A percentile compares a stretch with the other conserved stretches of the same genome.
Evolutionary conservation across 2,888 invertebrate genomes (phyloP).

Genomic region (Microplitis manilae): DNA sequence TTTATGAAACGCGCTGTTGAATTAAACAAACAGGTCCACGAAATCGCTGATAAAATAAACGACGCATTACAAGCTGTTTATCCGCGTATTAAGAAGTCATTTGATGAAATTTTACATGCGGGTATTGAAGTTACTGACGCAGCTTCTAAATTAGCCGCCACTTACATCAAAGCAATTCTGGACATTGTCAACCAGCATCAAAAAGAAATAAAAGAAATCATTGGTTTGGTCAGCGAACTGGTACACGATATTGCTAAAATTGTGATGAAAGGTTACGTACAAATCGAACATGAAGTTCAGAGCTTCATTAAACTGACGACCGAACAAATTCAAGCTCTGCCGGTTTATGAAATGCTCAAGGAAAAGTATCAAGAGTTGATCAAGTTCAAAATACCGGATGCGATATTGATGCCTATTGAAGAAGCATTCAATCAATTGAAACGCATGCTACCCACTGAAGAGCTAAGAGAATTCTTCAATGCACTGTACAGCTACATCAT

Average conservation of each 20-base stretch:
- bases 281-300: conserved; percentile 66
- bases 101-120: conserved; percentile 70
- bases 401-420: conserved; percentile 73
- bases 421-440: conserved; percentile 75
- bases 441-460: conserved; percentile 77
- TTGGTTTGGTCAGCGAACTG: conserved; percentile 72
- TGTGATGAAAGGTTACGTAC: conserved; percentile 59
- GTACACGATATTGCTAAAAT: conserved; percentile 67
- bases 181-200: conserved; percentile 79
- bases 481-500: conserved; percentile 76
- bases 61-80: conserved; percentile 68
- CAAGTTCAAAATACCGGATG: conserved; percentile 75
- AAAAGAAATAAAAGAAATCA: conserved; percentile 78
- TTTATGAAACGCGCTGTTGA: conserved; percentile 67
- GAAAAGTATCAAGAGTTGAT: conserved; percentile 69
- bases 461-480: conserved; percentile 77
- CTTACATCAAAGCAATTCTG: conserved; percentile 73
- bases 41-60: conserved; percentile 65
- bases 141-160: conserved; percentile 63
- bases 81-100: conserved; percentile 63
- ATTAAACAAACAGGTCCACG: conserved; percentile 64
- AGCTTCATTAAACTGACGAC: conserved; percentile 71
- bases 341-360: conserved; percentile 73
- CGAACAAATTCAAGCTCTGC: conserved; percentile 75
- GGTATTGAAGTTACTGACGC: conserved; percentile 73